Evolutionary conservation across 2,113 vertebrate species (phyloP).

Genomic region (Dasypus novemcinctus): DNA sequence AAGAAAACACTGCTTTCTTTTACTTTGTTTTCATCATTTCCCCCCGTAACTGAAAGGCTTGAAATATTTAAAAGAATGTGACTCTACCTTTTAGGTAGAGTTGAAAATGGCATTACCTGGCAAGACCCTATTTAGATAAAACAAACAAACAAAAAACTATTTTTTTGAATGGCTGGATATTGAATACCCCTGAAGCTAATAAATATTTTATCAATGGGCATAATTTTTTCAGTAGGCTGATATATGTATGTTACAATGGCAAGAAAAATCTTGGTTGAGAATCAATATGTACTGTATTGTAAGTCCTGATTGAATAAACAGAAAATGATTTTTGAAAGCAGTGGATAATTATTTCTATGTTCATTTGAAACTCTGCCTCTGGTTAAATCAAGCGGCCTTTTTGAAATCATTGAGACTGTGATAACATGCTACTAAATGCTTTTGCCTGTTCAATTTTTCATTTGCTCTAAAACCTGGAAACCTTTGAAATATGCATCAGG

Average conservation of each 20-base stretch:
- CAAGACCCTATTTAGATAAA: conserved; percentile 41
- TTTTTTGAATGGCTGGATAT: conserved; percentile 57
- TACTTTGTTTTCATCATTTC: conserved; percentile 48
- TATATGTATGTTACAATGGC: not conserved
- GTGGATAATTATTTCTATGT: not conserved
- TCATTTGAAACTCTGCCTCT: conserved; percentile 36
- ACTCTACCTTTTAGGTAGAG: not conserved
- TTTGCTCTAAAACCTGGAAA: conserved; percentile 65
- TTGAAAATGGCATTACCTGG: not conserved
- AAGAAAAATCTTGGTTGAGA: not conserved
- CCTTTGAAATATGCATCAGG: conserved; percentile 67
- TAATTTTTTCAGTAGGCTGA: conserved; percentile 39
- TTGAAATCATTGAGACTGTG: conserved; percentile 5
- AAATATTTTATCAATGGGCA: conserved; percentile 54
- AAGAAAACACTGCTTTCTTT: conserved; percentile 27
- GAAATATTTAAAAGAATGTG: conserved; percentile 25
- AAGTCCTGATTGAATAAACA: conserved; percentile 24
- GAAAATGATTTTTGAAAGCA: conserved; percentile 23
- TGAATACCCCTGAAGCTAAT: conserved; percentile 42
- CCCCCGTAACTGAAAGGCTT: conserved; percentile 33
- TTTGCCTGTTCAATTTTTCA: conserved; percentile 67
- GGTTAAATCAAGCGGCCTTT: conserved; percentile 47
- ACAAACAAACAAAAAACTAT: not conserved
- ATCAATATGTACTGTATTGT: conserved; percentile 26
- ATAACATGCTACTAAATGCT: conserved; percentile 19